Percentiles rank a stretch among this genome's conserved stretches.
These are phyloP conservation scores for Ephestia elutella DNA, from an alignment of 1,140 invertebrate genomes.

Conservation along the genomic window DNA sequence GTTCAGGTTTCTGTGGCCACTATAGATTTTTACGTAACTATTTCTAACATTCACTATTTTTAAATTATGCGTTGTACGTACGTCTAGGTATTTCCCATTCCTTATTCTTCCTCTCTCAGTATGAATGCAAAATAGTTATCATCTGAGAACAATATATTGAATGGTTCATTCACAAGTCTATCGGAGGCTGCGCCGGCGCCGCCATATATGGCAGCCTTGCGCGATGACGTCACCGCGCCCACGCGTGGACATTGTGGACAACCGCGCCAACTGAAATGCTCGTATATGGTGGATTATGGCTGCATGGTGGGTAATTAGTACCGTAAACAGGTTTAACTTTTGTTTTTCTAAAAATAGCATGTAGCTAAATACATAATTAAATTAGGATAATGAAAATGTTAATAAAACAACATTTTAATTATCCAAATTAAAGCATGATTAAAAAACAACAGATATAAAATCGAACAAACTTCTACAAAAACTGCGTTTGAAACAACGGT, in stretches of 20 bases:
- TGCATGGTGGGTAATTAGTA: constrained; percentile 2
- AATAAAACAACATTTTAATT: too few species aligned
- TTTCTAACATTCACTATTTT: too few species aligned
- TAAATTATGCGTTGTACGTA: too few species aligned
- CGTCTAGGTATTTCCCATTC: too few species aligned
- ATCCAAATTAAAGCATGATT: too few species aligned
- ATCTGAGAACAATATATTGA: background rate
- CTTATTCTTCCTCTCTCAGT: too few species aligned
- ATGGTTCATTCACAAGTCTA: constrained; percentile 1
- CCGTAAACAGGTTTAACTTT: background rate
- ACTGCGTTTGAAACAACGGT: too few species aligned
- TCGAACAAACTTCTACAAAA: too few species aligned
- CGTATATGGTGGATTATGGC: background rate
- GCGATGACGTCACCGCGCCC: constrained; percentile 11
- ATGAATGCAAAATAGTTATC: background rate
- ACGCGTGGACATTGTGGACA: background rate
- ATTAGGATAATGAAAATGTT: too few species aligned
- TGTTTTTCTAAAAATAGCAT: background rate
- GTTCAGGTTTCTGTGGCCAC: too few species aligned
- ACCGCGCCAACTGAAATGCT: background rate
- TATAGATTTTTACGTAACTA: too few species aligned
- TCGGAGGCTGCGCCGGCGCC: background rate
- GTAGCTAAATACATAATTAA: background rate
- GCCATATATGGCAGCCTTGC: background rate
- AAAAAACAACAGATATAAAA: too few species aligned